These are phyloP conservation scores for Colossoma macropomum DNA, from an alignment of 2,113 vertebrate species.

Conservation along the genomic window DNA sequence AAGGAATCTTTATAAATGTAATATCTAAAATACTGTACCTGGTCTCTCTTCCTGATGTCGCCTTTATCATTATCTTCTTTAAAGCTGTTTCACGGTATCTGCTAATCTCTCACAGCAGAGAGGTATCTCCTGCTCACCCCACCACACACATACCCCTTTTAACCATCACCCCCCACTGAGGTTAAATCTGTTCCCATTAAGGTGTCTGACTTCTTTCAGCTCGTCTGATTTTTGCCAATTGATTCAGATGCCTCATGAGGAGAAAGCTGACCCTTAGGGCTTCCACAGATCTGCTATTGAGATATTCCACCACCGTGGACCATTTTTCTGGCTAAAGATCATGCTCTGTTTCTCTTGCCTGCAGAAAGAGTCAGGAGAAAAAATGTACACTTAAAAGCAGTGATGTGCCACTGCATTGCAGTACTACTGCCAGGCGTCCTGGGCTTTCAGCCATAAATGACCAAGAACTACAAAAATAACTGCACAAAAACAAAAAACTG, in stretches of 20 bases:
- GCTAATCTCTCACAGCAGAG: constrained; percentile 64
- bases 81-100: constrained; percentile 55
- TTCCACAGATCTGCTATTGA: constrained; percentile 19
- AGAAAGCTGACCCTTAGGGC: constrained; percentile 13
- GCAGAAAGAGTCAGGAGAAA: neutral
- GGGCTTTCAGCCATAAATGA: too few species aligned
- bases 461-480: neutral
- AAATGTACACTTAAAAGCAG: neutral
- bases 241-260: constrained; percentile 45
- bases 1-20: neutral
- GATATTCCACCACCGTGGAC: neutral
- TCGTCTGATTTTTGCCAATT: constrained; percentile 34
- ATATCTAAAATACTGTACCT: neutral
- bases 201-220: constrained; percentile 28
- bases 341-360: neutral
- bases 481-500: neutral
- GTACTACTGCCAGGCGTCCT: neutral
- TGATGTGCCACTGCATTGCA: neutral
- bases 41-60: neutral
- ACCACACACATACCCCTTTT: constrained; percentile 4
- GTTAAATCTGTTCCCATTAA: constrained; percentile 52
- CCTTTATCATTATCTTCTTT: constrained; percentile 21
- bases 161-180: constrained; percentile 29
- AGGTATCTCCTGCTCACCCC: neutral
- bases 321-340: constrained; percentile 3